Evolutionary conservation across 2,113 vertebrate species (phyloP), one percentile per base, ranked within the genome.

Genomic region (Osmerus mordax): DNA sequence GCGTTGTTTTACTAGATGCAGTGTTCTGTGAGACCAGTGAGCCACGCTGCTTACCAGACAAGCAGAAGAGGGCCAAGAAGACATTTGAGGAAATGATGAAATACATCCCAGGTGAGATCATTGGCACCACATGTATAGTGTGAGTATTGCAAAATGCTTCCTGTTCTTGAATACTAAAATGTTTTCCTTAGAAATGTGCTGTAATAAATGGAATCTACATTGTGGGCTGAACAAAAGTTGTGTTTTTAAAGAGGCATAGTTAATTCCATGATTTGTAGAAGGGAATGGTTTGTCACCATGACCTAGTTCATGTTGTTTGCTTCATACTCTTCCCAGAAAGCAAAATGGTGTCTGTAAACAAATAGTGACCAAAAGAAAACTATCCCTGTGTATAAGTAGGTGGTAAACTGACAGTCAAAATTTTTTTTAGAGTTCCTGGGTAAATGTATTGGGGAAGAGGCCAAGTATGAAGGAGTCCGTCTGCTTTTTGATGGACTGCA

Each of bases 31-130:
- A 99, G 90, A 96, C 93, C 75, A 95, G 93, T 1, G 90, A 92
- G 19, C 92, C 95, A 36, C 94, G 95, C 15, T 93, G 94, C 1
- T 71, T 87, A 67, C 92, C 93, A 75, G 93, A 95, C 67, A 97
- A 94, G 68, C 95, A 97, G 86, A 95, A 88, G 82, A 89, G 96
- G 83, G 95, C 96, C 51, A 97, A 96, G 86, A 91, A 93, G 81
- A 96, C 96, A 0, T 98, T 98, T 73, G 94, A 96, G 67, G 94
- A 97, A 89, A 99, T 99, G 96, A 96, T 94, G 94, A 91, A 83
- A 82, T 99, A 96, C 78, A 95, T 99, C 88, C 97, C 97, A 94
- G 97, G 97, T 99, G 29, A 67, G 69, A 70, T 59, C 19, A 25
- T 3, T 12, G 52, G 15, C 52, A 28, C 2, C 25, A 28, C 25